Evolutionary conservation across 2,113 vertebrate genomes (phyloP).

Genomic region (Arvicanthis niloticus): DNA sequence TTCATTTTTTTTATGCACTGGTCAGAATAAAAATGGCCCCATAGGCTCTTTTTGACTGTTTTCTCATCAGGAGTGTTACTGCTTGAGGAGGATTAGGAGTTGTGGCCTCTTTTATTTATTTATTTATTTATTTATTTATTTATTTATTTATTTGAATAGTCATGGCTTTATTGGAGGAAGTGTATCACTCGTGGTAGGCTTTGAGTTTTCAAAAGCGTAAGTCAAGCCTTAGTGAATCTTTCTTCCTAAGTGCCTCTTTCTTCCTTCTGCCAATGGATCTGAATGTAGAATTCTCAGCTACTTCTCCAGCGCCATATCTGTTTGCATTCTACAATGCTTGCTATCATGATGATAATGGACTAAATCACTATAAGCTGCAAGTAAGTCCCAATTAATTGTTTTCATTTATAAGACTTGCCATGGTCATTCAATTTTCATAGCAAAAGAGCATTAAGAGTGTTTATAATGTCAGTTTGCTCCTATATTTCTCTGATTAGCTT

Average conservation of each 20-base stretch:
- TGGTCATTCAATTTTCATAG: neutral
- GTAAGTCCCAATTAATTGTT: neutral
- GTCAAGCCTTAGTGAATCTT: neutral
- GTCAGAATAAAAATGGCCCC: neutral
- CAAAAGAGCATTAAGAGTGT: neutral
- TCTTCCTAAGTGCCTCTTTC: neutral
- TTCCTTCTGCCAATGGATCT: neutral
- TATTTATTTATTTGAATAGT: too few relatives aligned
- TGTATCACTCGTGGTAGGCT: neutral
- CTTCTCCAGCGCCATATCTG: neutral
- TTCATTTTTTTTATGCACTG: neutral
- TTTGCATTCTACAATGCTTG: neutral
- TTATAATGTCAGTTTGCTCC: neutral
- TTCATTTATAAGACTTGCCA: neutral
- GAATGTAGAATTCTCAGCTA: neutral
- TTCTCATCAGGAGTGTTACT: neutral
- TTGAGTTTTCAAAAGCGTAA: neutral
- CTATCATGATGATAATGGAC: neutral
- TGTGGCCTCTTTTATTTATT: too few relatives aligned
- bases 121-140: too few relatives aligned
- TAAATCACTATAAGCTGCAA: neutral
- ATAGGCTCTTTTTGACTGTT: neutral
- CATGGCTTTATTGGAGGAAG: neutral
- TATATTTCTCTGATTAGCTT: neutral
- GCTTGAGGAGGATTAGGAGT: neutral